phyloP scores from a whole-genome alignment of 2,797 vertebrate genomes.

The Pseudotriccus pelzelni region DNA sequence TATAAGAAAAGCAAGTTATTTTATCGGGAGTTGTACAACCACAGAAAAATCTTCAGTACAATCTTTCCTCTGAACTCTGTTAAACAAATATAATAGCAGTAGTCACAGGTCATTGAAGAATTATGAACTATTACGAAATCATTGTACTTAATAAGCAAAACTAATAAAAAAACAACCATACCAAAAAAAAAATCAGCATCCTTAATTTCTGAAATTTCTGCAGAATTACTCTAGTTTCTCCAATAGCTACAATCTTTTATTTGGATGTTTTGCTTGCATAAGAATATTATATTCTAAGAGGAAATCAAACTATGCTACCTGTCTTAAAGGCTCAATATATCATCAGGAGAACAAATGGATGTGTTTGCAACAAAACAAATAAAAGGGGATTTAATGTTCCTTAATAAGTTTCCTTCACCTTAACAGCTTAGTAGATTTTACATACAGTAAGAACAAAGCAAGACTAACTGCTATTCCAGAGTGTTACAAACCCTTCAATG shows the following conservation, averaged over 20 bases:
- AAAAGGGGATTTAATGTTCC: background rate
- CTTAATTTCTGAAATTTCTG: background rate
- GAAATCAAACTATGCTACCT: background rate
- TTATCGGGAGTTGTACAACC: background rate
- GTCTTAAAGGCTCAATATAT: background rate
- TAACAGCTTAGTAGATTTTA: background rate
- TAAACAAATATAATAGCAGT: background rate
- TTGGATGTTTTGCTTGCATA: background rate
- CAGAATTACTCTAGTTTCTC: background rate
- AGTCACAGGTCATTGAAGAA: background rate
- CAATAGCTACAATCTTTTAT: background rate
- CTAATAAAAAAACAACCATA: background rate
- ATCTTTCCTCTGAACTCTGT: background rate
- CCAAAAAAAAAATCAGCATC: background rate
- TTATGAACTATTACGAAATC: background rate
- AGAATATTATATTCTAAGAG: background rate
- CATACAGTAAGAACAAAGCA: background rate
- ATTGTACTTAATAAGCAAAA: background rate
- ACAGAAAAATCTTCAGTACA: background rate
- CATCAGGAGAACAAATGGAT: background rate
- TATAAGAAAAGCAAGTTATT: background rate
- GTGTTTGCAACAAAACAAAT: background rate
- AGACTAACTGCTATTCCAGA: background rate
- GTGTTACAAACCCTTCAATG: background rate
- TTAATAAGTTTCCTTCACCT: background rate